Percentiles rank a stretch among this genome's conserved stretches.
Evolutionary conservation across 2,888 invertebrate genomes (phyloP).

Genomic region (Cataglyphis rosenhaueri): DNA sequence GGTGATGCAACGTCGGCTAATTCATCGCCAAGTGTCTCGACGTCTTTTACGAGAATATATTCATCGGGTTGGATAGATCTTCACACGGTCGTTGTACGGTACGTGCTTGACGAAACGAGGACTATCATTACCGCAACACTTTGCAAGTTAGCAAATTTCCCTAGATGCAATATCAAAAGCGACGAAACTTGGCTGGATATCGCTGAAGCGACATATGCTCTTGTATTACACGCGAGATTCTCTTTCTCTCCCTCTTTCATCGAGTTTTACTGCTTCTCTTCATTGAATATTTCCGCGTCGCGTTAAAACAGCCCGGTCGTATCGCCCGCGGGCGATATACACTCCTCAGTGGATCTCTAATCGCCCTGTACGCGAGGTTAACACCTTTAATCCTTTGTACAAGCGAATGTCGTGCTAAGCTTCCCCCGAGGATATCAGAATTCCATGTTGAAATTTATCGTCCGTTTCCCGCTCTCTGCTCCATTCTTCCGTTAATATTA

Average conservation of each 20-base stretch:
- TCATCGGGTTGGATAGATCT: slow-evolving; percentile 33
- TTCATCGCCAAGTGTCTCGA: slow-evolving; percentile 24
- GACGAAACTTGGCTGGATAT: slow-evolving; percentile 39
- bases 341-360: slow-evolving; percentile 55
- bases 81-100: slow-evolving; percentile 19
- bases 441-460: slow-evolving; percentile 48
- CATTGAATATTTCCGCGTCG: slow-evolving; percentile 50
- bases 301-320: slow-evolving; percentile 35
- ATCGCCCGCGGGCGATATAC: slow-evolving; percentile 48
- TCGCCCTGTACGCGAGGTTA: slow-evolving; percentile 52
- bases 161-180: slow-evolving; percentile 43
- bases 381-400: slow-evolving; percentile 54
- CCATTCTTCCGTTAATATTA: slow-evolving; percentile 21
- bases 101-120: slow-evolving; percentile 43
- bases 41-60: slow-evolving; percentile 36
- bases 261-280: slow-evolving; percentile 51
- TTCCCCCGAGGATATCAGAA: slow-evolving; percentile 46
- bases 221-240: slow-evolving; percentile 30
- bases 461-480: neutral
- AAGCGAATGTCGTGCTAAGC: slow-evolving; percentile 52
- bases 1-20: slow-evolving; percentile 26
- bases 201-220: slow-evolving; percentile 16
- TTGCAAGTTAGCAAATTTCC: slow-evolving; percentile 49
- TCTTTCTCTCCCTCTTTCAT: slow-evolving; percentile 9
- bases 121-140: slow-evolving; percentile 29